These are phyloP conservation scores for Sturnira hondurensis DNA, from an alignment of 2,113 vertebrate genomes.

Conservation along the genomic window DNA sequence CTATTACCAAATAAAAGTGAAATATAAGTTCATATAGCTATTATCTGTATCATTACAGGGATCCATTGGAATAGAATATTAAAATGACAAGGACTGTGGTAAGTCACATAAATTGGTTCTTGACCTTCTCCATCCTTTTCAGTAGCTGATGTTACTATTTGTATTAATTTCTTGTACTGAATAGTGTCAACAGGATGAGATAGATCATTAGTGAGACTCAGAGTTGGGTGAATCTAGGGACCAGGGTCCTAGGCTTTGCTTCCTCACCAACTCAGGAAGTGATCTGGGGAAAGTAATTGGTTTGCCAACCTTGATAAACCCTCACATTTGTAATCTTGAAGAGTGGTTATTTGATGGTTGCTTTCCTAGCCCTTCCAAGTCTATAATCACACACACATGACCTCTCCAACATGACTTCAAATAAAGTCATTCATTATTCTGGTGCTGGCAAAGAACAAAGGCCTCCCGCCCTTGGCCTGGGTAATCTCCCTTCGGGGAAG, in stretches of 20 bases:
- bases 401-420: slow-evolving; percentile 3
- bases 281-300: background rate
- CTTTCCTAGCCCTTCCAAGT: background rate
- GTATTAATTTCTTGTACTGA: background rate
- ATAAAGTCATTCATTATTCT: slow-evolving; percentile 25
- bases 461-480: background rate
- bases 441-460: background rate
- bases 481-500: background rate
- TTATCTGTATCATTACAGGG: background rate
- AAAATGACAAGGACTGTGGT: background rate
- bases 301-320: background rate
- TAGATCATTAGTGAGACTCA: background rate
- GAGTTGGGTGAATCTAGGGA: background rate
- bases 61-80: background rate
- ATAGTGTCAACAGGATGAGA: background rate
- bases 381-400: slow-evolving; percentile 1
- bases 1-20: background rate
- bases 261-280: background rate
- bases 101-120: background rate
- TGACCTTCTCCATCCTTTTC: background rate
- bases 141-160: background rate
- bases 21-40: background rate
- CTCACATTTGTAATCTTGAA: background rate
- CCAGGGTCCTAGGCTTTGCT: background rate
- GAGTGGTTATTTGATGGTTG: background rate